Conservation (phyloP, 2,113 vertebrate species). For the Laticauda colubrina region DNA sequence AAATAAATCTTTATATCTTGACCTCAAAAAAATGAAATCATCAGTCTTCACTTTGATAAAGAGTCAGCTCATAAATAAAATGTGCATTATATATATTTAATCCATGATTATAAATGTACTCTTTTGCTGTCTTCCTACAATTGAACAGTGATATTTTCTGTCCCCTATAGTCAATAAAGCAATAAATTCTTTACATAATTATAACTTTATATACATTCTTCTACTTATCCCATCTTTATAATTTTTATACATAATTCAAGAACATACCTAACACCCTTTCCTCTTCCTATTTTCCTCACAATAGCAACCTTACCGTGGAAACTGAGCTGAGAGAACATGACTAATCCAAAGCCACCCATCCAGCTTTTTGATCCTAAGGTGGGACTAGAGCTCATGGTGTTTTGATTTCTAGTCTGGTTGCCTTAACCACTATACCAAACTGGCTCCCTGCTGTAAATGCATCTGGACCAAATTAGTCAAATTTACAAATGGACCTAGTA, state of each 20-base stretch:
- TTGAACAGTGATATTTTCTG: not conserved
- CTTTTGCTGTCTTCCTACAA: not conserved
- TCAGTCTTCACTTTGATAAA: not conserved
- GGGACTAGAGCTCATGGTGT: too few relatives aligned
- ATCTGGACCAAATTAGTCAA: not conserved
- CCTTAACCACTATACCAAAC: too few relatives aligned
- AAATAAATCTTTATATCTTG: not conserved
- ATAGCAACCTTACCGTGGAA: not conserved
- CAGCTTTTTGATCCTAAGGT: too few relatives aligned
- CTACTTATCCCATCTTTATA: not conserved
- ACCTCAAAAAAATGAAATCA: not conserved
- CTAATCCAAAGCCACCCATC: not conserved
- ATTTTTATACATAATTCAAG: not conserved
- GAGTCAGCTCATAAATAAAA: not conserved
- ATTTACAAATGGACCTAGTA: not conserved
- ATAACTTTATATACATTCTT: not conserved
- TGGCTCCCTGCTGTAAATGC: not conserved
- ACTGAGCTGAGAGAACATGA: not conserved
- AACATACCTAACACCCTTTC: not conserved
- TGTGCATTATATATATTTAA: too few relatives aligned
- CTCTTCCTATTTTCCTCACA: not conserved
- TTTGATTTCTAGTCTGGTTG: too few relatives aligned
- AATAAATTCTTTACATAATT: not conserved
- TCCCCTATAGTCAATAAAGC: not conserved
- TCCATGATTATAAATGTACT: too few relatives aligned